Evolutionary conservation across 2,888 invertebrate species (phyloP), one percentile per base, ranked within the genome.

Genomic region (Aphidius colemani): DNA sequence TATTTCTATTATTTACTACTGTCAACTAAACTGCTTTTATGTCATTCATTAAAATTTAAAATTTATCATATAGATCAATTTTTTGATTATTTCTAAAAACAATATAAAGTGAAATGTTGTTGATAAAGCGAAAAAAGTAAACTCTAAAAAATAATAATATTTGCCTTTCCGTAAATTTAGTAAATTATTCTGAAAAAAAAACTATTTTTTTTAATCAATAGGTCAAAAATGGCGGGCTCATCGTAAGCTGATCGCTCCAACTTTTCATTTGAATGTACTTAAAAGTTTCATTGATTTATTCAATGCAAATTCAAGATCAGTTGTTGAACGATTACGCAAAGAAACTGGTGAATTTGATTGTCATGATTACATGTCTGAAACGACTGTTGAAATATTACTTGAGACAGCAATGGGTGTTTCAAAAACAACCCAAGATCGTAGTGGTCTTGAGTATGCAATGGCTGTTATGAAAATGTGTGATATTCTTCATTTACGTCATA

Each of bases 381-480:
- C 91, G 68, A 93, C 93, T 7, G 92, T 93, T 6, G 93, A 93
- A 82, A 93, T 93, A 75, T 85, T 93, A 67, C 84, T 90, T 70
- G 93, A 94, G 86, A 94, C 94, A 46, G 94, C 93, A 0, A 94
- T 94, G 94, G 94, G 94, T 59, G 93, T 94, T 0, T 92, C 90
- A 72, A 93, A 92, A 79, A 88, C 86, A 69, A 92, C 93, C 0
- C 93, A 93, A 82, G 91, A 90, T 71, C 88, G 89, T 77, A 92
- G 91, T 68, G 92, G 93, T 48, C 91, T 89, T 74, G 93, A 93
- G 82, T 94, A 93, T 73, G 93, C 93, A 1, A 89, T 92, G 88
- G 93, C 93, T 67, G 93, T 94, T 6, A 93, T 93, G 93, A 92
- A 93, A 84, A 92, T 94, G 92, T 93, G 92, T 74, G 92, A 93